Base-by-base conservation (phyloP, 2,888 invertebrate genomes). In the Eristalinus aeneus region DNA sequence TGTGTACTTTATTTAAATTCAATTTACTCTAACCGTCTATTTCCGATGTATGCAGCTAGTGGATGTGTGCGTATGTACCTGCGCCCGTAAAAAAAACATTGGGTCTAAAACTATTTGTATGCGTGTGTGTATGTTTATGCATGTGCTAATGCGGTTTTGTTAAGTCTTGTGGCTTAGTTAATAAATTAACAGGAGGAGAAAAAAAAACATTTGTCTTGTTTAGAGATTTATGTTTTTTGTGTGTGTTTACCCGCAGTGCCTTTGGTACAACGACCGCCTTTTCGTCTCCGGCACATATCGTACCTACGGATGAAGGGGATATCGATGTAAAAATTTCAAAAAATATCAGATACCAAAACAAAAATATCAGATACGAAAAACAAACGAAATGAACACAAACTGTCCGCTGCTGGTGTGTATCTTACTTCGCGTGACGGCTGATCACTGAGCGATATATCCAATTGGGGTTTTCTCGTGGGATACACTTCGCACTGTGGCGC, bases 211-310 rank as follows among this genome's bases (percentile, higher is more conserved):
- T 71, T 69, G 72, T 56, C 58, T 67, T 20, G 60, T 63, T n/a
- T 46, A 39, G n/a, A 39, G n/a, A 39, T 39, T 56, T 73, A 69
- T 69, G 54, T 53, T 73, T 60, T 76, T 65, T 61, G 75, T 75
- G 56, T 73, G 53, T 32, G 74, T 95, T 96, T 97, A 98, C 98
- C 98, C 94, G 98, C 98, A 93, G 98, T 98, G 96, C 98, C 98
- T 95, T 98, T 97, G 93, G 98, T 98, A 95, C 98, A 98, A 94
- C 97, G 96, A 93, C 98, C 98, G 94, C 97, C 98, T 95, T 97
- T 97, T 94, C 97, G 95, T 93, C 97, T 96, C 92, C 98, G 96
- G 95, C 98, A 98, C 98, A 98, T 98, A 96, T 98, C 98, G 94
- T 98, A 97, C 96, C 98, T 98, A 79, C 32, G 73, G 74, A 78